phyloP scores from a whole-genome alignment of 1,140 invertebrate species.

The Macrosteles quadrilineatus region DNA sequence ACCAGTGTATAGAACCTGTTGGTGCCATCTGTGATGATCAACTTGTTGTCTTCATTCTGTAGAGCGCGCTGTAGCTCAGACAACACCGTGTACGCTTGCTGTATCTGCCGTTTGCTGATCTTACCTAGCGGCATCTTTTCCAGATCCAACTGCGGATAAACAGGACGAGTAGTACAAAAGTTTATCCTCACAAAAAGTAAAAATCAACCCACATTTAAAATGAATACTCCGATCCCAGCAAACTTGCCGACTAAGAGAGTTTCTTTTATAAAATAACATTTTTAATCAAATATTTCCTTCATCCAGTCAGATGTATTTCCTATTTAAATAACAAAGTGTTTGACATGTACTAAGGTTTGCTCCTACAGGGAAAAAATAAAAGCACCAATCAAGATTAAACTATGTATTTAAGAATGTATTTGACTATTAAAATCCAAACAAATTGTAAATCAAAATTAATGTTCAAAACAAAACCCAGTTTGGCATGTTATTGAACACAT shows the following conservation, averaged over 20 bases:
- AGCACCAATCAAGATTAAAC: no score
- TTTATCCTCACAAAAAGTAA: neutral
- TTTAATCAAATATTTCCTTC: no score
- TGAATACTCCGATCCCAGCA: neutral
- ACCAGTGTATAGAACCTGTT: constrained; percentile 95
- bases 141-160: constrained; percentile 72
- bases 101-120: constrained; percentile 88
- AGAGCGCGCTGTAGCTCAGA: constrained; percentile 73
- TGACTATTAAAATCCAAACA: no score
- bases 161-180: constrained; percentile 3
- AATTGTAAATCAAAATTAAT: no score
- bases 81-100: constrained; percentile 80
- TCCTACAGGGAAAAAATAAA: no score
- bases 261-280: no score
- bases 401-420: no score
- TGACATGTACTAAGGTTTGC: no score
- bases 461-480: no score
- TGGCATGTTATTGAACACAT: no score
- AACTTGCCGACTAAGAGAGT: neutral
- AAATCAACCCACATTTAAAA: neutral
- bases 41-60: constrained; percentile 53
- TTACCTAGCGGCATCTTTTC: constrained; percentile 98
- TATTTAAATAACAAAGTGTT: no score
- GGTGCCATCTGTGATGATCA: constrained; percentile 75
- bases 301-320: no score